phyloP scores from a whole-genome alignment of 2,797 vertebrate species.

The Chelidonichthys spinosus region DNA sequence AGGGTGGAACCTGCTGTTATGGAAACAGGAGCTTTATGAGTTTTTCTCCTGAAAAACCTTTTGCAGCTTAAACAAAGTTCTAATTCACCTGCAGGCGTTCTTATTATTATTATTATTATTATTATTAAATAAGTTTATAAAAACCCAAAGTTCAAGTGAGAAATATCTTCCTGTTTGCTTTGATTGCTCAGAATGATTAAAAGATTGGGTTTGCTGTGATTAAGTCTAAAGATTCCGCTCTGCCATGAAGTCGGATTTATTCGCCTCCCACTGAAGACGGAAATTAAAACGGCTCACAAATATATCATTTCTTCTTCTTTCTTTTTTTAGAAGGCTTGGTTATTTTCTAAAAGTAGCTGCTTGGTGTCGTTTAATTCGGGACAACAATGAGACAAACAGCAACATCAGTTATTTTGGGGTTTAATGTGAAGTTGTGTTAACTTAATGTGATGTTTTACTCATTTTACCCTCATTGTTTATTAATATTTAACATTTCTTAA shows the following conservation, averaged over 20 bases:
- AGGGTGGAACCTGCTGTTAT: not conserved
- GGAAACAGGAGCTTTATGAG: slow-evolving; percentile 36
- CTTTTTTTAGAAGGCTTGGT: too few relatives aligned
- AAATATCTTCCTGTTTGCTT: slow-evolving; percentile 29
- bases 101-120: too few relatives aligned
- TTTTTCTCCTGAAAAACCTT: slow-evolving; percentile 31
- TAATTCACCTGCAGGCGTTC: slow-evolving; percentile 3
- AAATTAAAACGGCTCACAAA: not conserved
- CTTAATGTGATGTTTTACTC: too few relatives aligned
- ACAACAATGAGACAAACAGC: too few relatives aligned
- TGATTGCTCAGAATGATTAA: slow-evolving; percentile 32
- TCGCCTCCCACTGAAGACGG: not conserved
- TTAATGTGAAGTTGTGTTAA: too few relatives aligned
- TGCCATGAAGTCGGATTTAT: not conserved
- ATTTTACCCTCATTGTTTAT: too few relatives aligned
- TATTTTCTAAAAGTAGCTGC: too few relatives aligned
- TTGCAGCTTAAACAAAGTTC: slow-evolving; percentile 40
- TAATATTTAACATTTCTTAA: too few relatives aligned
- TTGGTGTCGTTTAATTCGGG: too few relatives aligned
- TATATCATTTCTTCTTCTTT: too few relatives aligned
- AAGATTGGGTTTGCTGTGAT: slow-evolving; percentile 1
- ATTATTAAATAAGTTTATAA: slow-evolving; percentile 57
- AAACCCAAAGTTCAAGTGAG: slow-evolving; percentile 22
- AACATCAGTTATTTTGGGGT: too few relatives aligned
- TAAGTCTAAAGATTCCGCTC: not conserved